These are phyloP conservation scores for Onychorhynchus coronatus DNA, from an alignment of 2,113 vertebrate species.

Conservation along the genomic window DNA sequence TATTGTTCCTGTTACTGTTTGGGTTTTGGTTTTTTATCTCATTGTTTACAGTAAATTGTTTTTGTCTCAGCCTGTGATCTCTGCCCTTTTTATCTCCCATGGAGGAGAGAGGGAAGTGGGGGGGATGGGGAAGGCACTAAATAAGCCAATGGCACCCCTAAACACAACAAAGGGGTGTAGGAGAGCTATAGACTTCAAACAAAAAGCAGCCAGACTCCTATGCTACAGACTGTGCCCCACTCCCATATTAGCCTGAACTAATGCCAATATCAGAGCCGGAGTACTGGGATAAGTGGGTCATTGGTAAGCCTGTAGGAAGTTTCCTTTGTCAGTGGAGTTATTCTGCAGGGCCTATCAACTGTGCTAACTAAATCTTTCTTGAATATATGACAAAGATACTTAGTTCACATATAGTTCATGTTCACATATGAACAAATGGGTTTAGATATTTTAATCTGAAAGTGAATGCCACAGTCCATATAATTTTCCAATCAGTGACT, in stretches of 20 bases:
- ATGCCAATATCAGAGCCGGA: not conserved
- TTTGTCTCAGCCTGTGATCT: not conserved
- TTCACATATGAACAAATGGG: not conserved
- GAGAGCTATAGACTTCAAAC: not conserved
- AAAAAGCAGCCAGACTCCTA: not conserved
- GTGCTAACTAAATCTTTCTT: not conserved
- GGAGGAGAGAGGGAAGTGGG: not conserved
- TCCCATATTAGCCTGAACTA: not conserved
- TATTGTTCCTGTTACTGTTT: not conserved
- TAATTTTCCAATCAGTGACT: not conserved
- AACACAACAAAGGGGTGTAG: not conserved
- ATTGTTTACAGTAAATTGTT: not conserved
- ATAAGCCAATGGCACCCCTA: not conserved
- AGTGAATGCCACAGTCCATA: not conserved
- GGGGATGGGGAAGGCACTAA: not conserved
- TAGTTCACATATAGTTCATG: not conserved
- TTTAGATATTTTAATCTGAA: not conserved
- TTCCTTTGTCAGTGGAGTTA: not conserved
- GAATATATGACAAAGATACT: not conserved
- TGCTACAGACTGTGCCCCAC: not conserved
- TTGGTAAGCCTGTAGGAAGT: not conserved
- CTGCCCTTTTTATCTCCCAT: not conserved
- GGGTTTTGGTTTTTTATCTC: not conserved
- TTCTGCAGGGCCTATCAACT: not conserved
- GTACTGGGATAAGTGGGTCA: not conserved